A percentile compares a stretch with the other conserved stretches of the same genome.
Conservation (phyloP, 92 coral and sea anemone genomes). For the Porites evermanni region DNA sequence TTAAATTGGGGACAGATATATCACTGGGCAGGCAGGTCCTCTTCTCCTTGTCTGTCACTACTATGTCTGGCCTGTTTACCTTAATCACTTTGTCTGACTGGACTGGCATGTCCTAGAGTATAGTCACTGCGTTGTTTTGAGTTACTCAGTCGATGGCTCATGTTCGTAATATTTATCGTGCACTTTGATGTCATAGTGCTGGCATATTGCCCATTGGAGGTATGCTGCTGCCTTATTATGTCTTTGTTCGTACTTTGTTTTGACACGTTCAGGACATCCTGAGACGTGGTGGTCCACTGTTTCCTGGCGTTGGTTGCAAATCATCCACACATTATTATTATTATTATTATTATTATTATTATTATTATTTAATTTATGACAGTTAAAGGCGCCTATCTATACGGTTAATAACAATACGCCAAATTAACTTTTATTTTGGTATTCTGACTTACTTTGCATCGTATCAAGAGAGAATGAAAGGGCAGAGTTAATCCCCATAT, state of each 20-base stretch:
- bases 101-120: too few species aligned
- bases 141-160: conserved; percentile 5
- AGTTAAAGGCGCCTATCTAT: too few species aligned
- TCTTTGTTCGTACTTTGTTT: conserved; percentile 34
- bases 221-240: conserved; percentile 24
- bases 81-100: not conserved
- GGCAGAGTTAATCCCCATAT: too few species aligned
- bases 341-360: too few species aligned
- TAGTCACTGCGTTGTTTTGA: not conserved
- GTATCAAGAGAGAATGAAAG: too few species aligned
- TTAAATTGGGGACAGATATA: not conserved
- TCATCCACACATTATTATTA: conserved; percentile 8
- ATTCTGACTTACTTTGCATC: too few species aligned
- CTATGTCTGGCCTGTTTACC: not conserved
- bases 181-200: conserved; percentile 26
- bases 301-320: conserved; percentile 13
- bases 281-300: conserved; percentile 29
- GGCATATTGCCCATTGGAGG: conserved; percentile 39
- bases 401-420: too few species aligned
- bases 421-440: too few species aligned
- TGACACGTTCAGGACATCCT: conserved; percentile 17
- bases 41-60: too few species aligned
- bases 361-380: too few species aligned
- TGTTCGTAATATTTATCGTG: conserved; percentile 34
- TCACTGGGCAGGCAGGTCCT: not conserved